Evolutionary conservation across 2,797 vertebrate genomes (phyloP), one percentile per base, ranked within the genome.

Genomic region (Danionella dracula): DNA sequence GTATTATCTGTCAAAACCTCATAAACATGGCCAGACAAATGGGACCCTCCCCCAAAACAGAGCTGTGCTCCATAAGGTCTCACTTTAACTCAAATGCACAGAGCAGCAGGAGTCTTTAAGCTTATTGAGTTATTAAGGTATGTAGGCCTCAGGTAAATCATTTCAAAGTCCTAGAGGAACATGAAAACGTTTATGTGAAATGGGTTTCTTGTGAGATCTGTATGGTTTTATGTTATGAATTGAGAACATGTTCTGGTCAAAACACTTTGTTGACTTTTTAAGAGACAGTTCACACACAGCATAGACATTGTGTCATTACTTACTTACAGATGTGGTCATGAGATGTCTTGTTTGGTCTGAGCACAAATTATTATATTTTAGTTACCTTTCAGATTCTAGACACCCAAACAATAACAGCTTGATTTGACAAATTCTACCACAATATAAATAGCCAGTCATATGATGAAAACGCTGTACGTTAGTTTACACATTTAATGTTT

Each of bases 21-120:
- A 73, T 68, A 76, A 76, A 76, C 29, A 40, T 48, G 41, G 38
- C 16, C 40, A 68, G 64, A 74, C 57, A 66, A 60, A 73, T 27
- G 44, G 32, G 5, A 49, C 17, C 12, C 38, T 60, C 48, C 55
- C 44, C 31, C 27, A 66, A 60, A 50, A 71, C 29, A 49, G 37
- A 42, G 8, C 21, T 56, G 51, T 46, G 42, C 41, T 19, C 13
- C 51, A 66, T 38, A 66, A 15, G 31, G 42, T 56, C 35, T 38
- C 32, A 38, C 50, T 48, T 42, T 46, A 37, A 35, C 15, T 42
- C 17, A 46, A 59, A 21, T 1, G 8, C 57, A 34, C 56, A 59
- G 2, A 44, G 37, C 38, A 54, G 16, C 19, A 16, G 20, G 44
- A 59, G 41, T 45, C 41, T 59, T 59, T 59, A 31, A 59, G 40